Evolutionary conservation across 2,797 vertebrate genomes (phyloP).

Genomic region (Diceros bicornis): DNA sequence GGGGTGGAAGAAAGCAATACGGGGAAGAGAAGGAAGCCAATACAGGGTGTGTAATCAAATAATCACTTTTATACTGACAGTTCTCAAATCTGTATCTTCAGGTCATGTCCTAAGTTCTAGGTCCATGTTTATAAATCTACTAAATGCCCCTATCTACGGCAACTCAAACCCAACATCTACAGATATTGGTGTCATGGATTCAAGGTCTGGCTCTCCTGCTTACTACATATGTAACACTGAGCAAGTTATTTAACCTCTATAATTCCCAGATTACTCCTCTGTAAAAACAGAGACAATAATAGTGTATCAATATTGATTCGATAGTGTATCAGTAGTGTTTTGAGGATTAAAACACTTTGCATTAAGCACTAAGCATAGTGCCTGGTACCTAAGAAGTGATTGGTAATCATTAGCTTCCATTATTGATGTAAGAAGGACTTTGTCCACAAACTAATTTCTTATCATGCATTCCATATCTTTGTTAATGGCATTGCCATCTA

Average conservation of each 20-base stretch:
- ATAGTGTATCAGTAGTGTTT: background rate
- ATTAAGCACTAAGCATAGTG: background rate
- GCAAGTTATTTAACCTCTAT: background rate
- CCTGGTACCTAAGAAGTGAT: background rate
- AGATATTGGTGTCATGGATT: background rate
- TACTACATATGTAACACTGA: background rate
- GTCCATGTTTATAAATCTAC: background rate
- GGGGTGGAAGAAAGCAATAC: background rate
- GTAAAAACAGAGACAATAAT: background rate
- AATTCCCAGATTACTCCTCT: background rate
- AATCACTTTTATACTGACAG: background rate
- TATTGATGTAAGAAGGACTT: background rate
- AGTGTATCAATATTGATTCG: background rate
- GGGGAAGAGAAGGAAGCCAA: background rate
- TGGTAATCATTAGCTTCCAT: background rate
- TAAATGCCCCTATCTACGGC: background rate
- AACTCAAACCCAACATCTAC: background rate
- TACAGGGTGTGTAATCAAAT: background rate
- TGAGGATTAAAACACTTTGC: constrained; percentile 4
- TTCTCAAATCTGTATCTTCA: background rate
- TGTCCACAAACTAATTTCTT: background rate
- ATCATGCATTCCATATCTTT: background rate
- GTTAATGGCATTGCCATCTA: constrained; percentile 1
- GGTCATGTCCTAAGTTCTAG: background rate
- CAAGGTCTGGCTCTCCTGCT: background rate